phyloP scores from a whole-genome alignment of 1,140 invertebrate species.

The Hycleus phaleratus region DNA sequence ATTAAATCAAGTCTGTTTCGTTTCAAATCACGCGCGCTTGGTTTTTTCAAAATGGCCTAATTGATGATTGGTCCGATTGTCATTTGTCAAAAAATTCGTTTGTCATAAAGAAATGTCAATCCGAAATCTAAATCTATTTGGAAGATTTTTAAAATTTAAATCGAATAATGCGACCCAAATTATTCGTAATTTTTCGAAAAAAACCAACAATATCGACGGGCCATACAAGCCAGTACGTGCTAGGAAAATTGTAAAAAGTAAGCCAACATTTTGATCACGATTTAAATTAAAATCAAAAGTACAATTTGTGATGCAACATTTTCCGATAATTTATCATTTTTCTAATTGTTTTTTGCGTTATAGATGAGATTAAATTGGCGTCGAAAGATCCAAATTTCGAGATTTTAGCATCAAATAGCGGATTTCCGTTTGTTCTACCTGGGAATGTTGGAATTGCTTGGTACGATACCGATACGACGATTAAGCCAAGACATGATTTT shows the following conservation, averaged over 20 bases:
- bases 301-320: too few relatives aligned
- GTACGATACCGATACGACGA: slow-evolving; percentile 47
- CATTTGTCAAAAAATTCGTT: background rate
- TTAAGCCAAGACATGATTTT: slow-evolving; percentile 31
- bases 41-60: too few relatives aligned
- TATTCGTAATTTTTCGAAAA: slow-evolving; percentile 28
- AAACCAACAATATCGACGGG: slow-evolving; percentile 27
- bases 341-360: too few relatives aligned
- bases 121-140: slow-evolving; percentile 6
- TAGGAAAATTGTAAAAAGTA: slow-evolving; percentile 24
- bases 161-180: background rate
- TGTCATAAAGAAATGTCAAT: slow-evolving; percentile 17
- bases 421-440: slow-evolving; percentile 61
- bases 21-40: too few relatives aligned
- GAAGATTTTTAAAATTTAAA: background rate
- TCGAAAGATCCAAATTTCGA: slow-evolving; percentile 50
- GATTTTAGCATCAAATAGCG: slow-evolving; percentile 51
- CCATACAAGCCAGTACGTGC: slow-evolving; percentile 29
- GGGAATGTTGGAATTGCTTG: slow-evolving; percentile 59
- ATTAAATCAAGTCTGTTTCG: too few relatives aligned
- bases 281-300: too few relatives aligned
- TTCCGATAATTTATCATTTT: too few relatives aligned
- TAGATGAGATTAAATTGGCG: slow-evolving; percentile 21
- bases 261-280: background rate
- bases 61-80: too few relatives aligned